A percentile compares a stretch with the other conserved stretches of the same genome.
Evolutionary conservation across 2,797 vertebrate species (phyloP).

Genomic region (Intellagama lesueurii): DNA sequence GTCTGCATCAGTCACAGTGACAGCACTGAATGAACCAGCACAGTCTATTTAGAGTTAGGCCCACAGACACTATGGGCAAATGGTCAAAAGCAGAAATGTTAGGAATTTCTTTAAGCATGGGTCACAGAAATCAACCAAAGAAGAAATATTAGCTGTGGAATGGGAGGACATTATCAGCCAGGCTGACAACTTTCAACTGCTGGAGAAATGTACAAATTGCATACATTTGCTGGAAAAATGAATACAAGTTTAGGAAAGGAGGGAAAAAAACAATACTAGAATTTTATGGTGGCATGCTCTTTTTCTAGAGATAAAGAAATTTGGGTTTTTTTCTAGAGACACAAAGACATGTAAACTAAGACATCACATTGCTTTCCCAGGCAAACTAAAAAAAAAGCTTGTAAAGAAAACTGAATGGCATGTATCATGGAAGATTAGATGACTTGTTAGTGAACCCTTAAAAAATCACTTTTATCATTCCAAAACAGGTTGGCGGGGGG

Average conservation of each 20-base stretch:
- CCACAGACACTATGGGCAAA: conserved; percentile 83
- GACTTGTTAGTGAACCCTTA: conserved; percentile 78
- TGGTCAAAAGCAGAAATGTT: conserved; percentile 88
- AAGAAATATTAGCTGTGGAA: conserved; percentile 86
- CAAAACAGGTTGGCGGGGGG: conserved; percentile 77
- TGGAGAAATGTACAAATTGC: conserved; percentile 79
- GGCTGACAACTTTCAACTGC: conserved; percentile 73
- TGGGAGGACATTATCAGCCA: conserved; percentile 80
- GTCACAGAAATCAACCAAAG: conserved; percentile 87
- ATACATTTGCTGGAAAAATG: conserved; percentile 61
- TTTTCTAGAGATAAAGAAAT: conserved; percentile 69
- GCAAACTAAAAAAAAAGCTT: conserved; percentile 68
- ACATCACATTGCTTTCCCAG: conserved; percentile 75
- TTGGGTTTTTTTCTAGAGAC: conserved; percentile 71
- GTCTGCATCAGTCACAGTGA: conserved; percentile 93
- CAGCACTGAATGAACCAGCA: conserved; percentile 86
- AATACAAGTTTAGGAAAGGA: conserved; percentile 72
- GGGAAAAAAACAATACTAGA: conserved; percentile 48
- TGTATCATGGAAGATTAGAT: conserved; percentile 81
- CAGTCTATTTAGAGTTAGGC: conserved; percentile 84
- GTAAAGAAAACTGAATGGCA: conserved; percentile 78
- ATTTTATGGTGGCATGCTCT: conserved; percentile 79
- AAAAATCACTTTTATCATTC: conserved; percentile 79
- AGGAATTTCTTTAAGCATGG: conserved; percentile 87
- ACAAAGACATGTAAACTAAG: conserved; percentile 81